Base-by-base conservation (phyloP, 2,797 vertebrate species). In the Melanogrammus aeglefinus region DNA sequence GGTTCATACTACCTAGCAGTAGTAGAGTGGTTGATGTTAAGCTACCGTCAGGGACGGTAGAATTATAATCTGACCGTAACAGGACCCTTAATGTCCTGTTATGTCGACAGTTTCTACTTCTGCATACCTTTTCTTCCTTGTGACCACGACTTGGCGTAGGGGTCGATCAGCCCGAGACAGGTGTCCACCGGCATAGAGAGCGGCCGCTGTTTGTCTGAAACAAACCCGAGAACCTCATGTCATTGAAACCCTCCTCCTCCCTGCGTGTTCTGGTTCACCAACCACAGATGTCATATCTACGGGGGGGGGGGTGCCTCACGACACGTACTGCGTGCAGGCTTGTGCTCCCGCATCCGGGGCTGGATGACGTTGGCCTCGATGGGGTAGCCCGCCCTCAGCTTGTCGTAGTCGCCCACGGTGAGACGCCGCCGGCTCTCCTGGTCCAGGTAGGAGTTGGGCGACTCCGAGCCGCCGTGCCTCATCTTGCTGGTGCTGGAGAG, bases 121-220 rank as follows among this genome's bases (percentile, higher is more conserved):
- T 5, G 4, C 47, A 57, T 10, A 94, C 97, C 96, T 96, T 96
- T 98, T 86, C 94, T 95, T 66, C 95, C 95, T 18, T 93, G 89
- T 74, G 92, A 86, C 93, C 96, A 96, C 72, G 96, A 95, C 80
- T 93, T 97, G 16, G 95, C 94, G 9, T 95, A 96, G 24, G 95
- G 92, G 80, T 98, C 96, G 31, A 92, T 87, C 6, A 94, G 91
- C 74, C 92, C 95, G 79, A 96, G 91, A 90, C 96, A 96, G 82
- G 94, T 97, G 38, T 97, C 96, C 0, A 92, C 96, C 36, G 97
- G 97, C 97, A 98, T 97, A 69, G 97, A 98, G 82, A 98, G 88
- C 0, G 97, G 97, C 44, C 97, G 94, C 51, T 96, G 96, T 85
- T 96, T 98, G 83, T 95, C 97, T 98, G 57, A 1, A 77, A 78